Base-by-base conservation (phyloP, 2,888 invertebrate genomes). In the Augiades crinisus region DNA sequence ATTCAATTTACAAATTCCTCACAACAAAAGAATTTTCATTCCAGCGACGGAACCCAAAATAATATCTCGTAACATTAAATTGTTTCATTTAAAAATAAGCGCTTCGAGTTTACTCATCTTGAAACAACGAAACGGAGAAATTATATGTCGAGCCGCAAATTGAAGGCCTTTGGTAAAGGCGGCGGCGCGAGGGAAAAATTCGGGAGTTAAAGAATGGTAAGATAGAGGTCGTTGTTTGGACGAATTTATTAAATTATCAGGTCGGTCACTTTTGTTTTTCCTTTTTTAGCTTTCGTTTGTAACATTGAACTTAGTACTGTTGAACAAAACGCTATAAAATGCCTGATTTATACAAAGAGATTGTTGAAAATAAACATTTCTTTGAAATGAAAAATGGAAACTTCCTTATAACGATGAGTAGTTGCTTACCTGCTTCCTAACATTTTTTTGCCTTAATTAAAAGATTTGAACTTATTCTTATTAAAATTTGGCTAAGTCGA, bases 121-220 rank as follows among this genome's bases (percentile, higher is more conserved):
- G 63, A 59, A 61, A 62, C 62, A 64, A 63, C 57, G 62, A 60
- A 65, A 67, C 56, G 60, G 56, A 61, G 62, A 62, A 65, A 68
- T 68, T 66, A 65, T 68, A 65, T 61, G 63, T 63, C 61, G 59
- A 57, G 62, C 67, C 59, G 64, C 57, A 70, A 75, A 72, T 72
- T 69, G 66, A 68, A 68, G 67, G 62, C 56, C 61, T 65, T 64
- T 61, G 54, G 59, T 59, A 66, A 65, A 65, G 67, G 62, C 61
- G 56, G 54, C 47, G 58, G 58, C 60, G 62, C n/a, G 57, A 49
- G 56, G 50, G 60, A 62, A 64, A 64, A 62, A 59, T 61, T 45
- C 54, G 63, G 60, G 65, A 68, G 71, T 72, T 74, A 68, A 70
- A n/a, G n/a, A n/a, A n/a, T n/a, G n/a, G n/a, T n/a, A 70, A 72